Base-by-base conservation (phyloP, 2,797 vertebrate species). In the Sphaeramia orbicularis region DNA sequence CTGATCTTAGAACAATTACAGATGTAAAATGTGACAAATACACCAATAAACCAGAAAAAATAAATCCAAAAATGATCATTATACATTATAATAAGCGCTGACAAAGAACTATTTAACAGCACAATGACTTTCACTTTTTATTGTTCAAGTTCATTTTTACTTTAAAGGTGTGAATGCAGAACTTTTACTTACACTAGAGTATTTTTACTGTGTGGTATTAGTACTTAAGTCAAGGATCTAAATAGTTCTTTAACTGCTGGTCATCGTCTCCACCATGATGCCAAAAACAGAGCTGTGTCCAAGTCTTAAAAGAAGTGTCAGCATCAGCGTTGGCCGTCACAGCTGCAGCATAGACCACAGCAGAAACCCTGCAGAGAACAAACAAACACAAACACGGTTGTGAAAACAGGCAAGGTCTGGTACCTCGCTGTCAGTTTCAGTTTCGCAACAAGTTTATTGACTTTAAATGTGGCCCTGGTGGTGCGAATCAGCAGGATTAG, bases 371-470 rank as follows among this genome's bases (percentile, higher is more conserved):
- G 42, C 49, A 14, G 52, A 47, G 57, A 45, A 18, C 60, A 57
- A 45, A 18, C 60, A 57, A 12, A 52, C 36, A 50, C 9, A 21
- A 21, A 37, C 40, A 36, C 54, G n/a, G 12, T 42, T 80, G 76
- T 57, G 69, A 49, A 78, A 75, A 48, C 59, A 15, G 50, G 40
- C 51, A 11, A 13, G 21, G 24, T 27, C 24, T 27, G 24, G 24
- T 27, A 27, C 24, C 24, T 27, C 6, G 24, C 24, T 1, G 62
- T 42, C 60, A 74, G 57, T 78, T 79, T 78, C 61, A 40, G 68
- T 83, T 80, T 83, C n/a, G 4, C 64, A 81, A 73, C 40, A 14
- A 11, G 21, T 65, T 71, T 53, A 50, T 61, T 15, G 58, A 40
- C 68, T 58, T 36, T 6, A 16, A 9, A 2, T 19, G 58, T 2